phyloP scores from a whole-genome alignment of 1,140 invertebrate species.

The Cydia pomonella region DNA sequence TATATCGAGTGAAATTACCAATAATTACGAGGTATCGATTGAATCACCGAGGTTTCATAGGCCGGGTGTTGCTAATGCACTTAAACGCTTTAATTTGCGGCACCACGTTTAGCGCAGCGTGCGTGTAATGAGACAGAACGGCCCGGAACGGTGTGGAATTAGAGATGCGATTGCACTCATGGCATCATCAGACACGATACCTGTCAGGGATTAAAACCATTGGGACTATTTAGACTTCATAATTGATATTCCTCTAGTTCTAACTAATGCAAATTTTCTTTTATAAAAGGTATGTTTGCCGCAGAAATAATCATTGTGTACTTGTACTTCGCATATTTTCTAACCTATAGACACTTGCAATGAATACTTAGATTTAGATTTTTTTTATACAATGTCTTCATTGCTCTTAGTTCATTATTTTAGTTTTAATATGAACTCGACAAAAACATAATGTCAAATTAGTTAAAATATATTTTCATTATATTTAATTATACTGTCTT shows the following conservation, averaged over 20 bases:
- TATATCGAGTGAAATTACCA: slow-evolving; percentile 1
- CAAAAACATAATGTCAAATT: too few species aligned
- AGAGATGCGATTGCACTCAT: slow-evolving; percentile 2
- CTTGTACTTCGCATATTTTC: too few species aligned
- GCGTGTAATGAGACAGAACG: slow-evolving; percentile 26
- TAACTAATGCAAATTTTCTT: too few species aligned
- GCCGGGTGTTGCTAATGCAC: slow-evolving; percentile 21
- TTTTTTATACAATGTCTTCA: too few species aligned
- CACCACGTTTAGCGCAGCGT: slow-evolving; percentile 11
- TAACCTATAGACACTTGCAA: too few species aligned
- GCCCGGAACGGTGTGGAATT: not conserved
- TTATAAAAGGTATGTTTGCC: too few species aligned
- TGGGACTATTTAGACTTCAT: not conserved
- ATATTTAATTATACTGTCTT: not conserved
- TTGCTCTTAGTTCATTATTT: too few species aligned
- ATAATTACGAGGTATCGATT: slow-evolving; percentile 13
- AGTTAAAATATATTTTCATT: too few species aligned
- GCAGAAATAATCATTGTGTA: too few species aligned
- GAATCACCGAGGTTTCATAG: slow-evolving; percentile 12
- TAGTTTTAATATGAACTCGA: too few species aligned
- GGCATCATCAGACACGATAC: not conserved
- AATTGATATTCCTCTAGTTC: not conserved
- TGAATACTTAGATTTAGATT: too few species aligned
- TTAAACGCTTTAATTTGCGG: slow-evolving; percentile 29
- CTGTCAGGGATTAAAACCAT: not conserved